Evolutionary conservation across 2,797 vertebrate genomes (phyloP), one percentile per base, ranked within the genome.

Genomic region (Aphelocoma californica): DNA sequence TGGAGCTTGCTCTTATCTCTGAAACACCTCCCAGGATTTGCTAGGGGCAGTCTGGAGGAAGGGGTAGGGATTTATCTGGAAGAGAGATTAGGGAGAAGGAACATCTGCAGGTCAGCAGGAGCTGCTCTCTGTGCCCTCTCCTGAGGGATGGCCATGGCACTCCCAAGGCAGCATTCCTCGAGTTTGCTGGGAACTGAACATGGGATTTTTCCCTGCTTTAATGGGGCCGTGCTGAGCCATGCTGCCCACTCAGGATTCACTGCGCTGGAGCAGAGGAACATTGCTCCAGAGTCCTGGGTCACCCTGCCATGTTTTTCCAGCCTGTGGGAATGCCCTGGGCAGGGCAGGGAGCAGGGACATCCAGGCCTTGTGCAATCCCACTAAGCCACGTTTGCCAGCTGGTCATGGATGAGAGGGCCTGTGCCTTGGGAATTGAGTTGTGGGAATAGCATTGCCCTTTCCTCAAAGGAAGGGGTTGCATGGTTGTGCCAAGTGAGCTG

Each of bases 231-330:
- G 50, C 74, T 2, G 1, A 29, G 44, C 42, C 34, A 7, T 0
- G 4, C 50, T 75, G 34, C 48, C 17, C 7, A 1, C 38, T 65
- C 6, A 5, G 57, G 32, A 58, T 34, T 57, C 57, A 7, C 45
- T 1, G 0, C 0, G 0, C n/a, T 34, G 65, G 44, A 36, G 50
- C 38, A 29, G 32, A 54, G 62, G 5, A 48, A 1, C 8, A 1
- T 50, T 45, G 57, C 53, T 9, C 25, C 11, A 6, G 45, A 70
- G 18, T 16, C 7, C 64, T 15, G 70, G 32, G n/a, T 69, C 74
- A 38, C 54, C 32, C 69, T 42, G 92, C 21, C 3, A 1, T 51
- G 47, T 31, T 62, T 34, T 57, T 64, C 47, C 29, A 50, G 38
- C 19, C 25, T 25, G n/a, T 38, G 21, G 81, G n/a, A 71, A 44